These are phyloP conservation scores for Podarcis muralis DNA, from an alignment of 2,113 vertebrate species.

Conservation along the genomic window DNA sequence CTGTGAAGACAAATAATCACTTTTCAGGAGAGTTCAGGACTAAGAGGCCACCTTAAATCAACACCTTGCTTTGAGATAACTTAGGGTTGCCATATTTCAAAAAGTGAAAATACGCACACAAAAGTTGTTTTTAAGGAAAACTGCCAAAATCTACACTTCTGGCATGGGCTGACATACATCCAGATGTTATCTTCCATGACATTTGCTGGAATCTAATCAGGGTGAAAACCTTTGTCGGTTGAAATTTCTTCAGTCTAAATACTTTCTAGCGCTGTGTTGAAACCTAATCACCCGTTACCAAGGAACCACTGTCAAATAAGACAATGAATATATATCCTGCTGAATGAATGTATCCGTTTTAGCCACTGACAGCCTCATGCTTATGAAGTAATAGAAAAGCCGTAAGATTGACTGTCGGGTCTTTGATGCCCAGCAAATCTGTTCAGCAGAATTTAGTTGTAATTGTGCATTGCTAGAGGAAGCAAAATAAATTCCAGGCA, in stretches of 20 bases:
- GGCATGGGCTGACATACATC: background rate
- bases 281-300: background rate
- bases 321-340: background rate
- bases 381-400: background rate
- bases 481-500: background rate
- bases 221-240: background rate
- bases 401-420: background rate
- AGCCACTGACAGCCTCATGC: background rate
- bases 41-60: background rate
- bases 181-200: background rate
- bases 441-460: background rate
- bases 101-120: too few species aligned
- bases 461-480: background rate
- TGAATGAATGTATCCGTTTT: background rate
- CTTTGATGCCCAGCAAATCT: background rate
- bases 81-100: too few species aligned
- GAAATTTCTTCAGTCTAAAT: background rate
- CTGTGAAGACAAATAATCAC: background rate
- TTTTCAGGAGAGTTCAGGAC: background rate
- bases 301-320: background rate
- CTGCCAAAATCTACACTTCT: background rate
- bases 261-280: background rate
- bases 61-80: too few species aligned
- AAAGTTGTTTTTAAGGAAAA: too few species aligned
- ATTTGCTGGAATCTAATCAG: background rate